Base-by-base conservation (phyloP, 2,888 invertebrate species). In the Pyrochroa serraticornis region DNA sequence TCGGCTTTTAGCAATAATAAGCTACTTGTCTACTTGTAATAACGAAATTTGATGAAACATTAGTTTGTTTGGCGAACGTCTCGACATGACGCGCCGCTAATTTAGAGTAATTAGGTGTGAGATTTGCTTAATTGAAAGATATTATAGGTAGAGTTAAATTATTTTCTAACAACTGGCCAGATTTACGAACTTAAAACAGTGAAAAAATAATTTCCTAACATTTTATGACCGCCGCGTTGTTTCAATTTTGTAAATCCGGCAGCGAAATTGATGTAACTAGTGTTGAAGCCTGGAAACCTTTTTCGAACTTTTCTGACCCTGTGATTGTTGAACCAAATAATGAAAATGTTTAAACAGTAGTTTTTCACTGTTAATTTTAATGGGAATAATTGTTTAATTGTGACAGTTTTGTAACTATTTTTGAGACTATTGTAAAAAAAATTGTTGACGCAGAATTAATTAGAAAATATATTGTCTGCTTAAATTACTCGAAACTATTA, bases 1-100 rank as follows among this genome's bases (percentile, higher is more conserved):
- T 38, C 6, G 32, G 37, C 45, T 61, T 60, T 61, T 64, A 66
- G 62, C 59, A 62, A 64, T 64, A 62, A 63, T 45, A n/a, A 39
- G 7, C 36, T 10, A 42, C 38, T 46, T 51, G 50, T 50, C 46
- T 43, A 55, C 38, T 55, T 60, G 50, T 52, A 47, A 31, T 60
- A 36, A 47, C 51, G 39, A 46, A 46, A 48, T 44, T 36, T 55
- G 49, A 44, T 10, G 39, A 9, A 12, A 10, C 9, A 12, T 8
- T 39, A 39, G 13, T 22, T 22, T 22, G 22, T 22, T 22, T 22
- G 22, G 22, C 22, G 22, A 22, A 22, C 5, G 5, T 5, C 22
- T 22, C 22, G 22, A 22, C 3, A 22, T n/a, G n/a, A 22, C 3
- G 22, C 22, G 22, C 22, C 22, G 22, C 22, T 22, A 22, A 22